Conservation (phyloP, 2,797 vertebrate genomes). For the Siniperca scherzeri region DNA sequence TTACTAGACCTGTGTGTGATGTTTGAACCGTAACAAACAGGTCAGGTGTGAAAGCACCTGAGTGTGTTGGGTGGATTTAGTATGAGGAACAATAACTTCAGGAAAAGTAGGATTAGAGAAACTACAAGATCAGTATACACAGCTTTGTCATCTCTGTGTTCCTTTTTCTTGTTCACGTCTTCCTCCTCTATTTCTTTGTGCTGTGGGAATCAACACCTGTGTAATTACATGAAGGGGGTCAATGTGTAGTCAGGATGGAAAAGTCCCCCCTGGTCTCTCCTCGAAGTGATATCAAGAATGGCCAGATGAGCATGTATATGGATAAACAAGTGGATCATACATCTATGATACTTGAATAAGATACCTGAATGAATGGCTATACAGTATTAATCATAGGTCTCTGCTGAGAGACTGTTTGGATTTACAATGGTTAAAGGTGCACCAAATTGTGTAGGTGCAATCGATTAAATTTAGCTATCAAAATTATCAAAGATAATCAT, state of each 20-base stretch:
- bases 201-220: slow-evolving; percentile 75
- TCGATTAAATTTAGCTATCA: no score
- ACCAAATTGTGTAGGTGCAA: no score
- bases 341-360: not conserved
- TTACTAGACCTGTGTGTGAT: no score
- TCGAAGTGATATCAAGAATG: slow-evolving; percentile 67
- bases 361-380: not conserved
- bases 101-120: slow-evolving; percentile 13
- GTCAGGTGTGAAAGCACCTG: not conserved
- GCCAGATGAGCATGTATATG: slow-evolving; percentile 18
- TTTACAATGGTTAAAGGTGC: no score
- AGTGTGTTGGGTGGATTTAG: not conserved
- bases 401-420: not conserved
- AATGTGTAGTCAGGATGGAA: slow-evolving; percentile 75
- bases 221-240: slow-evolving; percentile 79
- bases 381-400: not conserved
- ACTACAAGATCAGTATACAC: not conserved
- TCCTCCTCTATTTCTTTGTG: slow-evolving; percentile 18
- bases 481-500: no score
- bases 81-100: slow-evolving; percentile 9
- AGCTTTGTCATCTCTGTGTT: not conserved
- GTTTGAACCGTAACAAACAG: no score
- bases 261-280: slow-evolving; percentile 57
- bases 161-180: not conserved
- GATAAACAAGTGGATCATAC: slow-evolving; percentile 22